phyloP scores from a whole-genome alignment of 2,797 vertebrate species.

The Rhinogobio ventralis region DNA sequence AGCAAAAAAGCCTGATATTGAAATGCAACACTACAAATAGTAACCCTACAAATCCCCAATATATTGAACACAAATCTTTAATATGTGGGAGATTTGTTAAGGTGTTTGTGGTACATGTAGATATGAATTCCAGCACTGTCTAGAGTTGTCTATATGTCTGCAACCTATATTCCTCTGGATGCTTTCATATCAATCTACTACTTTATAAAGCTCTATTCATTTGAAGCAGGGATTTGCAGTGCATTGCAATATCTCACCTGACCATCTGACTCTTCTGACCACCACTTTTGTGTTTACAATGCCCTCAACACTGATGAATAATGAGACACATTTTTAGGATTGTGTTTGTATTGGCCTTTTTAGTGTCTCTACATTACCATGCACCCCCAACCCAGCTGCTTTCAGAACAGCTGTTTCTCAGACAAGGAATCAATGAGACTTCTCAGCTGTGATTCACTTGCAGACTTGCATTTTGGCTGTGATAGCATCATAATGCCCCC shows the following conservation, averaged over 20 bases:
- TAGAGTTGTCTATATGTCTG: not conserved
- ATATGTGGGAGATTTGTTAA: conserved; percentile 13
- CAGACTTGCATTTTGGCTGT: not conserved
- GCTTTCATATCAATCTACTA: not conserved
- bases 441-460: conserved; percentile 48
- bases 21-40: not conserved
- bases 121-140: not conserved
- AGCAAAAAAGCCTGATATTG: not conserved
- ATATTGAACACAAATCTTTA: conserved; percentile 3
- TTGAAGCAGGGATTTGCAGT: not conserved
- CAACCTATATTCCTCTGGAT: not conserved
- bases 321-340: conserved; percentile 32
- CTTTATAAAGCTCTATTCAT: not conserved
- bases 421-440: conserved; percentile 44
- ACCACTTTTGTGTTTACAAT: conserved; percentile 34
- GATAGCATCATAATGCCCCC: conserved; percentile 16
- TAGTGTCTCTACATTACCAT: conserved; percentile 33
- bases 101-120: not conserved
- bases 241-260: conserved; percentile 14
- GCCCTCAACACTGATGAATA: conserved; percentile 35
- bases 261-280: conserved; percentile 9
- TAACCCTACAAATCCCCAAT: not conserved
- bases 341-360: conserved; percentile 45
- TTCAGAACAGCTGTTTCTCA: conserved; percentile 49
- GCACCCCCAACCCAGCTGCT: conserved; percentile 41